These are phyloP conservation scores for Tretioscincus oriximinensis DNA, from an alignment of 2,113 vertebrate genomes.

Conservation along the genomic window DNA sequence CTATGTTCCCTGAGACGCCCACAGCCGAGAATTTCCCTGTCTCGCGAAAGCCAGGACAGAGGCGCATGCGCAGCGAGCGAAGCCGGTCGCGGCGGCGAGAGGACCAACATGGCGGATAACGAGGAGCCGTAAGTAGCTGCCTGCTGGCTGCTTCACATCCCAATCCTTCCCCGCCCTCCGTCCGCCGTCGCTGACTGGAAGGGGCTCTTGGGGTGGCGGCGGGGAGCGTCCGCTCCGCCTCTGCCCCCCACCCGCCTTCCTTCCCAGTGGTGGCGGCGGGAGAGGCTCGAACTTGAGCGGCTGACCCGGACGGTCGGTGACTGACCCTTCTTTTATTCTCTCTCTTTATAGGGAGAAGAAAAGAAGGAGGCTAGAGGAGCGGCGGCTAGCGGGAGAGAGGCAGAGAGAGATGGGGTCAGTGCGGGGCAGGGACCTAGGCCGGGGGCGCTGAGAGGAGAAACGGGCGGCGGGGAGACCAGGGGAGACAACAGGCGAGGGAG, in stretches of 20 bases:
- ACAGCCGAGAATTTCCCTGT: conserved; percentile 33
- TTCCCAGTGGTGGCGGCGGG: conserved; percentile 63
- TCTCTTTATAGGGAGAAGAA: conserved; percentile 97
- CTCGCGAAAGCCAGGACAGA: conserved; percentile 57
- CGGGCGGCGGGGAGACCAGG: neutral
- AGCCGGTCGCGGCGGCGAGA: neutral
- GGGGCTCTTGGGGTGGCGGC: neutral
- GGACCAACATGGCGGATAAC: conserved; percentile 89
- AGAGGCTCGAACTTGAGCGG: neutral
- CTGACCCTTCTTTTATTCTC: conserved; percentile 92
- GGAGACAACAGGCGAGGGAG: neutral
- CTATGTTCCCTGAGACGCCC: neutral
- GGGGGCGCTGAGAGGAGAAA: neutral
- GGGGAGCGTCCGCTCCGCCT: conserved; percentile 57
- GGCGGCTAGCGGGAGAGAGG: conserved; percentile 68
- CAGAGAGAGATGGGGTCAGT: conserved; percentile 92
- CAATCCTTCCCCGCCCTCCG: conserved; percentile 27
- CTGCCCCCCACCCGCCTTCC: conserved; percentile 45
- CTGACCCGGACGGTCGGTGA: conserved; percentile 62
- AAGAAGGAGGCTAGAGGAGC: conserved; percentile 99
- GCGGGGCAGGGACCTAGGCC: conserved; percentile 65
- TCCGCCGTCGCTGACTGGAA: conserved; percentile 31
- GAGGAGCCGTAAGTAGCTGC: conserved; percentile 91
- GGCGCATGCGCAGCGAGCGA: conserved; percentile 1
- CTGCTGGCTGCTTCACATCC: conserved; percentile 53